Conservation (phyloP, 1,140 invertebrate genomes). For the Trissolcus basalis region DNA sequence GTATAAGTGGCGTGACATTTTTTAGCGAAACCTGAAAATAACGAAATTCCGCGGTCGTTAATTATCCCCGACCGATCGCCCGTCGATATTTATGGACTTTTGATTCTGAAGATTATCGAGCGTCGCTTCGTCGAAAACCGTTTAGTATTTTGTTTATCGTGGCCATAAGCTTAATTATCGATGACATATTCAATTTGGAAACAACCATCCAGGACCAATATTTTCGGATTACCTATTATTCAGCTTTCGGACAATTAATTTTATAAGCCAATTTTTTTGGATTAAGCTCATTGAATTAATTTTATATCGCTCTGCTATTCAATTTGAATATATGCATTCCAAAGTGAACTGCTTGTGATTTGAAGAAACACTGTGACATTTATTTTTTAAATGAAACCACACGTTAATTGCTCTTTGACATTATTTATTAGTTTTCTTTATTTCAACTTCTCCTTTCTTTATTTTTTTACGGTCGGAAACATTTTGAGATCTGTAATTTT, state of each 20-base stretch:
- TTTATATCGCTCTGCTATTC: slow-evolving; percentile 32
- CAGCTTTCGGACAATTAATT: slow-evolving; percentile 42
- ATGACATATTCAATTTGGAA: slow-evolving; percentile 55
- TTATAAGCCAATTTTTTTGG: slow-evolving; percentile 50
- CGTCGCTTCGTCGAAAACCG: slow-evolving; percentile 23
- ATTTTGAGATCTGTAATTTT: no score
- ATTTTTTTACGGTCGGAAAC: no score
- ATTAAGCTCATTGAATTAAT: slow-evolving; percentile 57
- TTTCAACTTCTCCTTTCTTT: background rate
- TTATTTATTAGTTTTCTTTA: background rate
- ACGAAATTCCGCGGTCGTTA: background rate
- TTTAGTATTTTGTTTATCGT: slow-evolving; percentile 40
- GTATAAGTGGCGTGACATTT: background rate
- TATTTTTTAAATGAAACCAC: slow-evolving; percentile 37
- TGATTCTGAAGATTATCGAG: slow-evolving; percentile 34
- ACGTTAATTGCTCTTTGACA: background rate
- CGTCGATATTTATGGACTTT: slow-evolving; percentile 44
- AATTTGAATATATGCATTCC: slow-evolving; percentile 48
- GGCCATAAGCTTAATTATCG: slow-evolving; percentile 49
- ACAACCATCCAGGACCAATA: slow-evolving; percentile 19
- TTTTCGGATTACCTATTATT: slow-evolving; percentile 49
- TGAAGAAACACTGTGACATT: slow-evolving; percentile 35
- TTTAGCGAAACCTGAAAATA: slow-evolving; percentile 1
- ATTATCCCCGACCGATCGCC: slow-evolving; percentile 11
- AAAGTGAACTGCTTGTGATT: slow-evolving; percentile 20